Base-by-base conservation (phyloP, 2,797 vertebrate species). In the Aldrovandia affinis region DNA sequence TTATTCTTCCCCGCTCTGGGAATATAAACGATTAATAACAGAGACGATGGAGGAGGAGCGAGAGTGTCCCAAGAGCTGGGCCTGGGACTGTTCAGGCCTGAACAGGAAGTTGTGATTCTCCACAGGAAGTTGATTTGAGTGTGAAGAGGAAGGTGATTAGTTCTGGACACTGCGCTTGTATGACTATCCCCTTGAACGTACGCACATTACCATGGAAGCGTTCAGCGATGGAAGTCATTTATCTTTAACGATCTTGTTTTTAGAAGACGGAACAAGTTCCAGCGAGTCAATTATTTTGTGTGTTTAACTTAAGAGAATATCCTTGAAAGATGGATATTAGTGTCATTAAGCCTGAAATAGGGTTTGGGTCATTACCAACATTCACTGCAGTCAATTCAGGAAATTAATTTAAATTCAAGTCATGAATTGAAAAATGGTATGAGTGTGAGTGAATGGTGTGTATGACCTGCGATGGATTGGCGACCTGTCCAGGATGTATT, bases 1-100 rank as follows among this genome's bases (percentile, higher is more conserved):
- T 79, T 55, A 77, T 20, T 70, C 59, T 83, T 82, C 86, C 86
- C 83, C 52, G 2, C 77, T 88, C 77, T 6, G 25, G 73, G 84
- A 89, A 88, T 90, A 85, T 89, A 89, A 91, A 91, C 89, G 88
- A 89, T 91, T 88, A 88, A 86, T 88, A 61, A 57, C n/a, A 87
- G 78, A 83, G 87, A 85, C 84, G 81, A 79, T 68, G 68, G 79
- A 81, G n/a, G 77, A 86, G 50, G n/a, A 83, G 0, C 0, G 81
- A 33, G 36, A 80, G 86, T 85, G 81, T 88, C n/a, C 81, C 80
- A 77, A 84, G 82, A 83, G 28, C 73, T 10, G n/a, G 57, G 57
- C 25, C 25, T 25, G 22, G 22, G 57, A 61, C 9, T 61, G 57
- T n/a, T n/a, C 57, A 61, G 57, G 25, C n/a, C 59, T 65, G 63